Conservation (phyloP, 2,888 invertebrate species). For the Dasypolia templi region DNA sequence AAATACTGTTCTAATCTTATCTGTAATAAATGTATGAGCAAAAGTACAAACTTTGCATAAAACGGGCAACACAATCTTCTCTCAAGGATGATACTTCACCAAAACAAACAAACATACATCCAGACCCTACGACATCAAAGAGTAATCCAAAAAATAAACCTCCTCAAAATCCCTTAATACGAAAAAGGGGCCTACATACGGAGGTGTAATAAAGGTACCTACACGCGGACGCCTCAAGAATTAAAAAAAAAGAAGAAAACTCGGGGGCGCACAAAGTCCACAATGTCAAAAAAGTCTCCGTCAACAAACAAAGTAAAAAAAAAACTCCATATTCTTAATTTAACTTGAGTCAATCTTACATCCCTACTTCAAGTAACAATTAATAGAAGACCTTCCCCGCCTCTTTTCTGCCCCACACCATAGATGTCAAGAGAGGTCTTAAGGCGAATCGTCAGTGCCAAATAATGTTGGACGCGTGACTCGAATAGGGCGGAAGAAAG, state of each 20-base stretch:
- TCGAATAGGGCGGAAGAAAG: conserved; percentile 80
- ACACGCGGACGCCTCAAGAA: conserved; percentile 87
- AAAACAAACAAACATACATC: conserved; percentile 87
- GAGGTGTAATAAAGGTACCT: conserved; percentile 81
- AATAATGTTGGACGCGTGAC: conserved; percentile 78
- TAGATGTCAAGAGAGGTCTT: conserved; percentile 53
- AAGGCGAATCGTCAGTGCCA: conserved; percentile 69
- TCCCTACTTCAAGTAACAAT: conserved; percentile 82
- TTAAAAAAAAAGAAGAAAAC: conserved; percentile 85
- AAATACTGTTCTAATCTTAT: conserved; percentile 17
- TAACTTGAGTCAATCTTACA: conserved; percentile 90
- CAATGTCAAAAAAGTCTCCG: conserved; percentile 89
- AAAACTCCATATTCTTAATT: conserved; percentile 90
- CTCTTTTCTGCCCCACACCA: conserved; percentile 36
- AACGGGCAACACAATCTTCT: conserved; percentile 45
- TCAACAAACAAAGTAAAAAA: conserved; percentile 88
- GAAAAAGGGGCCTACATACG: conserved; percentile 76
- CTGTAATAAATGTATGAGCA: conserved; percentile 12
- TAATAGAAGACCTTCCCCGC: conserved; percentile 63
- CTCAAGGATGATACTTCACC: conserved; percentile 60
- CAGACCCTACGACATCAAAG: conserved; percentile 84
- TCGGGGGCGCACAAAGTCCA: conserved; percentile 83
- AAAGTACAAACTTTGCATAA: conserved; percentile 30
- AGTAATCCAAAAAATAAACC: conserved; percentile 89
- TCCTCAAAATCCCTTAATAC: conserved; percentile 85